Evolutionary conservation across 2,888 invertebrate genomes (phyloP).

Genomic region (Gonocerus acuteangulatus): DNA sequence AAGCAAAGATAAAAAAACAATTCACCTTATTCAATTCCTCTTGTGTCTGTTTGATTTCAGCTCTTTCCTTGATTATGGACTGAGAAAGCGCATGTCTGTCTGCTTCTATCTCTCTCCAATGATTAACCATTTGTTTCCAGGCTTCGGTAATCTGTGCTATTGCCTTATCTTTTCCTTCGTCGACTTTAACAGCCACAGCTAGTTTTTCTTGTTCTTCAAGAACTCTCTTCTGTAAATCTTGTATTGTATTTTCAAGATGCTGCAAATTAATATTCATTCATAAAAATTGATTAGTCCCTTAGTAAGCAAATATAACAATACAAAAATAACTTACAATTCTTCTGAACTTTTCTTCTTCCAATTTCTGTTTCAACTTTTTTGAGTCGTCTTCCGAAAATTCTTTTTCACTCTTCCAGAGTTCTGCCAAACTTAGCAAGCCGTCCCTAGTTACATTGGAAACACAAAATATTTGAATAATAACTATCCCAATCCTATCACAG

Average conservation of each 20-base stretch:
- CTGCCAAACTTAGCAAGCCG: conserved; percentile 50
- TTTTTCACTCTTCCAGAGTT: conserved; percentile 55
- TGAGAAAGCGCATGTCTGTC: conserved; percentile 38
- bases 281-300: too few relatives aligned
- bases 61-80: conserved; percentile 34
- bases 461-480: background rate
- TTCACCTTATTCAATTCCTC: conserved; percentile 35
- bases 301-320: background rate
- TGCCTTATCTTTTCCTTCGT: conserved; percentile 64
- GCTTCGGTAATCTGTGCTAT: conserved; percentile 58
- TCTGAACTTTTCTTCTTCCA: conserved; percentile 69
- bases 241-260: conserved; percentile 71
- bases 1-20: too few relatives aligned
- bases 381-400: conserved; percentile 40
- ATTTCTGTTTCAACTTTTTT: conserved; percentile 42
- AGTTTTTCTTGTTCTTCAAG: conserved; percentile 71
- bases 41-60: conserved; percentile 24
- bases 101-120: conserved; percentile 41
- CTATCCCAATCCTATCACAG: background rate
- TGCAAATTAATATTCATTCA: conserved; percentile 42
- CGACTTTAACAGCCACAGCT: conserved; percentile 69
- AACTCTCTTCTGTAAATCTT: conserved; percentile 61
- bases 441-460: conserved; percentile 16
- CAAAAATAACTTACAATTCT: conserved; percentile 55
- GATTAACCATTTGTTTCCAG: conserved; percentile 49